A percentile compares a stretch with the other conserved stretches of the same genome.
Conservation (phyloP, 2,888 invertebrate species). For the Eupithecia inturbata region DNA sequence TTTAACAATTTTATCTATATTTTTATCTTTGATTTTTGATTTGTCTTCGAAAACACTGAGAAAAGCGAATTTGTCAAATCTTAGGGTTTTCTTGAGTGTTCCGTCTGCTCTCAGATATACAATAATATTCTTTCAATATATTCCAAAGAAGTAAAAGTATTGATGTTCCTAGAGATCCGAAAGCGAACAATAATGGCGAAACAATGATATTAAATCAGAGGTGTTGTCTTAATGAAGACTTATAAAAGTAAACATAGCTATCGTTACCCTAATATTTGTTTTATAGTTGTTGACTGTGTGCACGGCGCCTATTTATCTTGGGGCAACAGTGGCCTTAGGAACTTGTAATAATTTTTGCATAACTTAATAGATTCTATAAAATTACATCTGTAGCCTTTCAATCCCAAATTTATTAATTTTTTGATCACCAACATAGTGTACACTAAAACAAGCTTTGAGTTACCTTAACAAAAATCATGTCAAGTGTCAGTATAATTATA, state of each 20-base stretch:
- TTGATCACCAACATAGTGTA: no score
- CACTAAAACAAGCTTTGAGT: no score
- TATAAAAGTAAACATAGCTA: neutral
- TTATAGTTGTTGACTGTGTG: neutral
- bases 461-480: no score
- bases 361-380: neutral
- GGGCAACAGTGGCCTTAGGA: neutral
- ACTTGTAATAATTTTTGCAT: neutral
- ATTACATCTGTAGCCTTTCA: no score
- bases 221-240: neutral
- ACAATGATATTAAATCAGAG: neutral
- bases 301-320: slow-evolving; percentile 1
- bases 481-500: no score
- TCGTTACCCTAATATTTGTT: neutral
- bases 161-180: neutral
- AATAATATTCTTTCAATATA: neutral
- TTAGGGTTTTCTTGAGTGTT: neutral
- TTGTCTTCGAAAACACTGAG: neutral
- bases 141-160: neutral
- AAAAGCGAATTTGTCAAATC: neutral
- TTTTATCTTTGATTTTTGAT: neutral
- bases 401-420: no score
- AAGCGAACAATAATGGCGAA: neutral
- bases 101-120: neutral
- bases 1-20: neutral